These are phyloP conservation scores for Mesorhabditis belari DNA, from an alignment of 2,888 invertebrate genomes.

Conservation along the genomic window DNA sequence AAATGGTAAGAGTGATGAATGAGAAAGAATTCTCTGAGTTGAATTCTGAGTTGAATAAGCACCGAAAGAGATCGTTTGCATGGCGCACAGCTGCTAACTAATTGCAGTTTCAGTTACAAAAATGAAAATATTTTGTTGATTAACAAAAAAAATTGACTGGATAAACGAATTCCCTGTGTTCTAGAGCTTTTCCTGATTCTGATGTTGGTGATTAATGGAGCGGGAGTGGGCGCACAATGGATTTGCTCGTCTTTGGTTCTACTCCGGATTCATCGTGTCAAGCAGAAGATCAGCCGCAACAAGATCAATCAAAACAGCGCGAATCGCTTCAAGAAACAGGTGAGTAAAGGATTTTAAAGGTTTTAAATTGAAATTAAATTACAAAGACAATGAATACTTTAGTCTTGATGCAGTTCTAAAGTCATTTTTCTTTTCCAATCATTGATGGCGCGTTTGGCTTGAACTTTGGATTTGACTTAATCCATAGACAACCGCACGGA, in stretches of 20 bases:
- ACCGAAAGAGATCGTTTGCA: too few relatives aligned
- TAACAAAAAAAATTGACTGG: background rate
- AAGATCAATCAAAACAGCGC: constrained; percentile 50
- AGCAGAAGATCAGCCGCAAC: constrained; percentile 45
- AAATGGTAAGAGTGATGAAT: too few relatives aligned
- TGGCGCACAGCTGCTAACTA: too few relatives aligned
- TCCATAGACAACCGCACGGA: too few relatives aligned
- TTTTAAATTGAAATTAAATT: too few relatives aligned
- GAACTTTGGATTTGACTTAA: too few relatives aligned
- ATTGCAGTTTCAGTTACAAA: background rate
- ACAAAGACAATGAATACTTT: background rate
- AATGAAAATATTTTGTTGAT: background rate
- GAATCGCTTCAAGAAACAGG: constrained; percentile 48
- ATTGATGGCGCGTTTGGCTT: too few relatives aligned
- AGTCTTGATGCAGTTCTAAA: background rate
- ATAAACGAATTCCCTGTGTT: constrained; percentile 3
- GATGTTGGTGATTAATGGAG: constrained; percentile 22
- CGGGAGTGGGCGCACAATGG: constrained; percentile 36
- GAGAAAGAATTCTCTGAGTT: too few relatives aligned
- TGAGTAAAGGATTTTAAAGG: constrained; percentile 4
- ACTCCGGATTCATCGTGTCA: constrained; percentile 44
- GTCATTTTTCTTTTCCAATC: too few relatives aligned
- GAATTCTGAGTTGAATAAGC: too few relatives aligned
- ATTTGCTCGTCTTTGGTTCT: constrained; percentile 43
- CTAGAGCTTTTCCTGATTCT: constrained; percentile 28